Conservation (phyloP, 2,888 invertebrate species). For the Nomada lathburiana region DNA sequence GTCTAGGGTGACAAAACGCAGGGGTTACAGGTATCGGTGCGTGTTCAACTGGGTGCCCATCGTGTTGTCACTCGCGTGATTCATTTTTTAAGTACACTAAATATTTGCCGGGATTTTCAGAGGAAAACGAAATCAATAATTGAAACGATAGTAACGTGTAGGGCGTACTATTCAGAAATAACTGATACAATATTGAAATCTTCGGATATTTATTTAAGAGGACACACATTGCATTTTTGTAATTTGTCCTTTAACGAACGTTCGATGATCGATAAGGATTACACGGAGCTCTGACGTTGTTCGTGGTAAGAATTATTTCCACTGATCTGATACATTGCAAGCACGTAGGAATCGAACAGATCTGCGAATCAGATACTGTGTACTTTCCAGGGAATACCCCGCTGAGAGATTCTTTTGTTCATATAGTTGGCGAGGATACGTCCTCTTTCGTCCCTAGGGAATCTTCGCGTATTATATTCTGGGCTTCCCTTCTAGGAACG, state of each 20-base stretch:
- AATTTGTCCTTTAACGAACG: neutral
- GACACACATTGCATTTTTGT: too few species aligned
- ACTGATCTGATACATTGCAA: constrained; percentile 29
- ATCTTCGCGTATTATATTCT: constrained; percentile 78
- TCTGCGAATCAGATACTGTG: constrained; percentile 42
- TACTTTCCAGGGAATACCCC: constrained; percentile 66
- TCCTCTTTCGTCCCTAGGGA: constrained; percentile 77
- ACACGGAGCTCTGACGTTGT: neutral
- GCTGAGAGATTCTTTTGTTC: constrained; percentile 74
- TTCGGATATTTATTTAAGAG: too few species aligned
- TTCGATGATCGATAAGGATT: neutral
- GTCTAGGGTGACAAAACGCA: constrained; percentile 67
- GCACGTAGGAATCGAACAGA: constrained; percentile 38
- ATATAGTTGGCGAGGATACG: constrained; percentile 66
- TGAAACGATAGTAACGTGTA: too few species aligned
- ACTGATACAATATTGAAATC: too few species aligned
- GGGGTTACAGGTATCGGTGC: constrained; percentile 67
- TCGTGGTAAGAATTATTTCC: constrained; percentile 29
- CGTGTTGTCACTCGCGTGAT: constrained; percentile 33
- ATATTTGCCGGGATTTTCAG: too few species aligned
- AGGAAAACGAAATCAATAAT: neutral
- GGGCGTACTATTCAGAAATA: too few species aligned
- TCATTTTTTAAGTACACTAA: constrained; percentile 20
- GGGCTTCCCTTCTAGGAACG: constrained; percentile 74
- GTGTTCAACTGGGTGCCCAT: constrained; percentile 19